phyloP scores from a whole-genome alignment of 1,140 invertebrate genomes.

The Bombus difficillimus region DNA sequence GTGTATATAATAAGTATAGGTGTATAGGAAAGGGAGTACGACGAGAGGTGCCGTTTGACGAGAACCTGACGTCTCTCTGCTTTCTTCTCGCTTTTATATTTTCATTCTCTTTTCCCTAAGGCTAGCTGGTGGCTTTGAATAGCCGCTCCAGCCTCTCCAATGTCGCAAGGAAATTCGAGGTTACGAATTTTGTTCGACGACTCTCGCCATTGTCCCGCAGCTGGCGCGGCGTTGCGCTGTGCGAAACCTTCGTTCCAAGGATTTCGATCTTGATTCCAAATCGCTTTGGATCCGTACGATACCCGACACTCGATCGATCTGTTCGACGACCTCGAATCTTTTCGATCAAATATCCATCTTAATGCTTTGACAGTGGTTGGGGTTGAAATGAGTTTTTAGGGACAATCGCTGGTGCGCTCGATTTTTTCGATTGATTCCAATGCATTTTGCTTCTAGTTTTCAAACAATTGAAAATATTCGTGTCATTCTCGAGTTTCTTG shows the following conservation, averaged over 20 bases:
- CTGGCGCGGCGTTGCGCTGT: slow-evolving; percentile 28
- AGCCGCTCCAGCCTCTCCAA: slow-evolving; percentile 16
- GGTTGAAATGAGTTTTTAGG: background rate
- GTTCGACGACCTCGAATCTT: background rate
- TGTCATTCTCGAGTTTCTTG: background rate
- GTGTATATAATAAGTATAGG: background rate
- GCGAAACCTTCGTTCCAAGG: slow-evolving; percentile 23
- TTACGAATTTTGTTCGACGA: slow-evolving; percentile 31
- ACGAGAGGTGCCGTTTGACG: slow-evolving; percentile 56
- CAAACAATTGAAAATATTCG: background rate
- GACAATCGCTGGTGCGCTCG: background rate
- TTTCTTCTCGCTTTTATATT: slow-evolving; percentile 47
- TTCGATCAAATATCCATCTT: slow-evolving; percentile 6
- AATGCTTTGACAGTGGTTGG: background rate
- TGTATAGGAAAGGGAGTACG: background rate
- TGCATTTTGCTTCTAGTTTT: background rate
- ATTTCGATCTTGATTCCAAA: slow-evolving; percentile 21
- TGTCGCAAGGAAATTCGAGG: slow-evolving; percentile 46
- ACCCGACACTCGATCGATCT: slow-evolving; percentile 30
- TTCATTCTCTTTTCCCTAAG: slow-evolving; percentile 22
- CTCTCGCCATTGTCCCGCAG: slow-evolving; percentile 5
- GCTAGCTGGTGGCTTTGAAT: slow-evolving; percentile 28
- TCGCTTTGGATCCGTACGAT: slow-evolving; percentile 19
- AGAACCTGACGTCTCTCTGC: slow-evolving; percentile 49
- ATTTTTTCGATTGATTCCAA: background rate